These are phyloP conservation scores for Pseudomugil gertrudae DNA, from an alignment of 2,797 vertebrate genomes.

Conservation along the genomic window DNA sequence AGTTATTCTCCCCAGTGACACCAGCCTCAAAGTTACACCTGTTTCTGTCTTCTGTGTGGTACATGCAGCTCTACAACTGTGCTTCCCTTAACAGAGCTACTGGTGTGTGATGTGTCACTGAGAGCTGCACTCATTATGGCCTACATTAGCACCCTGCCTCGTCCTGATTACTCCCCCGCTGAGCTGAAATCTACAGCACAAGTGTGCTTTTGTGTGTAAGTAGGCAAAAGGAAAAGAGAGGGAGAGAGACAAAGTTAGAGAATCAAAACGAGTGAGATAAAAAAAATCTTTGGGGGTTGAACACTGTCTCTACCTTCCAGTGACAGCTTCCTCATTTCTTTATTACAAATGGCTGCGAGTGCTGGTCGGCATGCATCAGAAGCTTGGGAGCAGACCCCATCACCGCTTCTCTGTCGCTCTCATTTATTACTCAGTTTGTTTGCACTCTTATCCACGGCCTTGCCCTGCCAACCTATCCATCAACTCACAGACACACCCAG, in stretches of 20 bases:
- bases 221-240: constrained; percentile 5
- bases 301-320: constrained; percentile 82
- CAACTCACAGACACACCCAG: constrained; percentile 80
- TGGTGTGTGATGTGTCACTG: constrained; percentile 71
- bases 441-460: constrained; percentile 96
- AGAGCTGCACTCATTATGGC: constrained; percentile 78
- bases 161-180: constrained; percentile 82
- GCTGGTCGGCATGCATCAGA: constrained; percentile 93
- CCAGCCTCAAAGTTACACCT: constrained; percentile 50
- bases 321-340: constrained; percentile 90
- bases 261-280: constrained; percentile 21
- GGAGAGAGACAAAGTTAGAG: constrained; percentile 8
- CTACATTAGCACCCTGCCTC: constrained; percentile 80
- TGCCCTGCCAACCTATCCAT: constrained; percentile 93
- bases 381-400: constrained; percentile 85
- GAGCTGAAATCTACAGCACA: constrained; percentile 65
- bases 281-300: constrained; percentile 49
- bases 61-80: constrained; percentile 47
- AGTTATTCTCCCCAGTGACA: constrained; percentile 46
- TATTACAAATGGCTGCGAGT: constrained; percentile 90
- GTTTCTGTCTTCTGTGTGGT: constrained; percentile 47
- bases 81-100: constrained; percentile 45
- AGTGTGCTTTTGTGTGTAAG: constrained; percentile 36
- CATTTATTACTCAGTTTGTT: constrained; percentile 97
- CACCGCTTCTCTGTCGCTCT: constrained; percentile 86